These are phyloP conservation scores for Vulpes vulpes DNA, from an alignment of 2,113 vertebrate genomes.

Conservation along the genomic window DNA sequence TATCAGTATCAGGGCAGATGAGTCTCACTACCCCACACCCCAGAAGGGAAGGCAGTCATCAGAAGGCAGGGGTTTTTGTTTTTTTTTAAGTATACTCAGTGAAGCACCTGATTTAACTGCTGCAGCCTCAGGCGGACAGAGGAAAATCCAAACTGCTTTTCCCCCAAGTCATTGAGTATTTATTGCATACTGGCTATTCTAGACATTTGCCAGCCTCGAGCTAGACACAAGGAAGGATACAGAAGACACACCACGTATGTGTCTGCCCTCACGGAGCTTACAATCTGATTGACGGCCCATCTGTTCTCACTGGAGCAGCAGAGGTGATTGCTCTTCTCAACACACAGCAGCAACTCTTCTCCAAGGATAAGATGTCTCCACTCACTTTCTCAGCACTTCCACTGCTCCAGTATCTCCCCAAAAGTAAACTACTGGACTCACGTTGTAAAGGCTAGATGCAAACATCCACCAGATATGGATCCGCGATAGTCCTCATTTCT, in stretches of 20 bases:
- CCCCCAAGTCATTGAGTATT: constrained; percentile 23
- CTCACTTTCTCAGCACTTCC: constrained; percentile 42
- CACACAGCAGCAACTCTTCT: background rate
- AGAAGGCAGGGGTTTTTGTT: background rate
- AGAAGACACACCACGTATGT: background rate
- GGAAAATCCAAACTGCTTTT: constrained; percentile 41
- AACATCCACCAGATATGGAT: background rate
- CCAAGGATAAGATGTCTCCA: background rate
- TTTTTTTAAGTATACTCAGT: background rate
- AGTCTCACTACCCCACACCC: background rate
- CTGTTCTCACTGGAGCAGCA: background rate
- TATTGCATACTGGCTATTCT: constrained; percentile 36
- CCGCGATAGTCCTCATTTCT: background rate
- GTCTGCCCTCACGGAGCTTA: constrained; percentile 55
- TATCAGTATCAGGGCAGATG: background rate
- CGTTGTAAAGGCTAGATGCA: background rate
- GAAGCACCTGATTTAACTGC: background rate
- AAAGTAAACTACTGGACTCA: constrained; percentile 13
- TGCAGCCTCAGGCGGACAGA: background rate
- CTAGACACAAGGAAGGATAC: constrained; percentile 15
- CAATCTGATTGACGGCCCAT: background rate
- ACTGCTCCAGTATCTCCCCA: background rate
- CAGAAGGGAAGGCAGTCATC: background rate
- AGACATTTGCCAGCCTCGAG: constrained; percentile 30
- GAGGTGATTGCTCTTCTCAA: background rate